Evolutionary conservation across 2,888 invertebrate genomes (phyloP).

Genomic region (Crossocerus cetratus): DNA sequence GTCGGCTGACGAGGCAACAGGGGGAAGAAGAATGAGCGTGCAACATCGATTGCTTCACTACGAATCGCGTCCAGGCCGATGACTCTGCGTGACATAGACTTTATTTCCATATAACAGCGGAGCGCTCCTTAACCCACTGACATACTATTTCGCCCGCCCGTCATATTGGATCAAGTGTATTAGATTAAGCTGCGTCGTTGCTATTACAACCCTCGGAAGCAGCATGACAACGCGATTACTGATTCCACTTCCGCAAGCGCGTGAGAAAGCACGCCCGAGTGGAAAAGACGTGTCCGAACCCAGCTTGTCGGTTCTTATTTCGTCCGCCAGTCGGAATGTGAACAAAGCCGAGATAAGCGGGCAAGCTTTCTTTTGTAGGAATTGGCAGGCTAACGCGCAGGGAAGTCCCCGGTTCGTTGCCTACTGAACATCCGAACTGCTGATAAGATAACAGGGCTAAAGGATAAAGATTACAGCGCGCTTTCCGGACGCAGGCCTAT

Average conservation of each 20-base stretch:
- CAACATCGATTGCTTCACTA: not conserved
- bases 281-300: not conserved
- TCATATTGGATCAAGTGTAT: constrained; percentile 18
- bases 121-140: constrained; percentile 37
- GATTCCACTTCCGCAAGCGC: not conserved
- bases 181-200: constrained; percentile 1
- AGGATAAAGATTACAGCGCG: constrained; percentile 26
- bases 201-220: not conserved
- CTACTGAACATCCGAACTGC: not conserved
- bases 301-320: constrained; percentile 7
- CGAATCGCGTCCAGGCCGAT: constrained; percentile 11
- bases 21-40: constrained; percentile 5
- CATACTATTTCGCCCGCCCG: constrained; percentile 26
- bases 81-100: constrained; percentile 8
- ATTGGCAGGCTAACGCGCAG: not conserved
- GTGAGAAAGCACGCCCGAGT: not conserved
- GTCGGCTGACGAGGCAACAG: constrained; percentile 18
- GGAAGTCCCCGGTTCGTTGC: constrained; percentile 3
- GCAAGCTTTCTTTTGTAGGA: constrained; percentile 11
- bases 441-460: constrained; percentile 43
- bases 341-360: constrained; percentile 23
- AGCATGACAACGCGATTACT: too few species aligned
- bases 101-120: constrained; percentile 20
- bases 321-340: constrained; percentile 4
- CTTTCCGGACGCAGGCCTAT: not conserved